Base-by-base conservation (phyloP, 1,140 invertebrate genomes). In the Drosophila bocki region DNA sequence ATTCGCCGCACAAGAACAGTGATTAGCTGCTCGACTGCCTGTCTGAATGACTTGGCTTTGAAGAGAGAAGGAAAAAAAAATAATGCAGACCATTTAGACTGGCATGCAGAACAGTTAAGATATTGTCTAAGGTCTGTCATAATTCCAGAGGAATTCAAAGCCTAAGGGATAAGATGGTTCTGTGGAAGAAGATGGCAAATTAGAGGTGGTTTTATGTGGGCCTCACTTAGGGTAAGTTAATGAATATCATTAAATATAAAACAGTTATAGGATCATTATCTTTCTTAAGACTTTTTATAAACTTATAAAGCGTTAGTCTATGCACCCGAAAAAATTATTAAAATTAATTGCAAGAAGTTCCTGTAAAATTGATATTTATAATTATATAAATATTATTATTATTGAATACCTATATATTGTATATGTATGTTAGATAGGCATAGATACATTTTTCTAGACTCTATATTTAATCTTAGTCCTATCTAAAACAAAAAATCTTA, bases 1-100 rank as follows among this genome's bases (percentile, higher is more conserved):
- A 79, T 77, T 80, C 71, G 67, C 51, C 64, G 71, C 53, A 68
- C 65, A 51, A 80, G 76, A 68, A 77, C 63, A 56, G 75, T 86
- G 79, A 76, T 83, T 86, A 86, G 44, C 61, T 61, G 50, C 57
- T 63, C 41, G 44, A 64, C 44, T 69, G 39, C 35, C 42, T 69
- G 15, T 33, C 45, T 19, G 41, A 53, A 19, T 65, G 39, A 35
- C 26, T 68, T 62, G 65, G n/a, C 53, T 44, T 37, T 26, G 22
- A 4, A 4, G 17, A 47, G n/a, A 45, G 12, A 47, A n/a, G 29
- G n/a, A 13, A 12, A n/a, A 61, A 61, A 51, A 63, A 57, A 70
- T 50, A 71, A 35, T 41, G 64, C 67, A 42, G 67, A 44, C 67
- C 69, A 60, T 72, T 72, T 72, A 58, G 45, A 59, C 56, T 33